These are phyloP conservation scores for Stenchaetothrips biformis DNA, from an alignment of 2,888 invertebrate genomes.

Conservation along the genomic window DNA sequence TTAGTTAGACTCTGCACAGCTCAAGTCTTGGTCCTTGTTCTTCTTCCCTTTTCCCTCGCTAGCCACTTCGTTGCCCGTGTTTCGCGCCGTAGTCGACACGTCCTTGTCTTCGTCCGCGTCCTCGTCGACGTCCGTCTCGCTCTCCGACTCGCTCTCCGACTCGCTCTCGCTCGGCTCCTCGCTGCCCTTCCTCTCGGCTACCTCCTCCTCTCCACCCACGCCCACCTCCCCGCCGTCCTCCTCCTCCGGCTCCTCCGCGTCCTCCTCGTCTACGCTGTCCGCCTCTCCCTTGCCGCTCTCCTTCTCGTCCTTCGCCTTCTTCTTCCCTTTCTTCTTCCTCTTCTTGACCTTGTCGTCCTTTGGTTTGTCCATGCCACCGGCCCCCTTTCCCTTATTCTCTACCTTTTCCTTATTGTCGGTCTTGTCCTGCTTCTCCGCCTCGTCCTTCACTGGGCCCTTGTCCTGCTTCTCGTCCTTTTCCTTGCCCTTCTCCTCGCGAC, in stretches of 20 bases:
- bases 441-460: no score
- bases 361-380: background rate
- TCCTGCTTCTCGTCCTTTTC: background rate
- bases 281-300: background rate
- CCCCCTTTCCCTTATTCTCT: background rate
- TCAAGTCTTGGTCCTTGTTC: background rate
- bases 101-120: background rate
- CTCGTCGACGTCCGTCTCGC: background rate
- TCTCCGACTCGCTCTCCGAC: background rate
- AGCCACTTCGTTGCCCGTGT: background rate
- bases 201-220: background rate
- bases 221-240: background rate
- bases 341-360: background rate
- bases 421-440: background rate
- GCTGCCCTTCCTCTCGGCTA: background rate
- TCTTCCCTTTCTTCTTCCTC: background rate
- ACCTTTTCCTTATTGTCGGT: background rate
- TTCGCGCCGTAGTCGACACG: background rate
- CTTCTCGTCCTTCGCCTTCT: background rate
- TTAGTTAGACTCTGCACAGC: no score
- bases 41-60: background rate
- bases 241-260: background rate
- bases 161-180: background rate
- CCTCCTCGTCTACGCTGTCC: background rate
- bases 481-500: background rate